phyloP scores from a whole-genome alignment of 2,797 vertebrate genomes.

The Xenopus petersii region DNA sequence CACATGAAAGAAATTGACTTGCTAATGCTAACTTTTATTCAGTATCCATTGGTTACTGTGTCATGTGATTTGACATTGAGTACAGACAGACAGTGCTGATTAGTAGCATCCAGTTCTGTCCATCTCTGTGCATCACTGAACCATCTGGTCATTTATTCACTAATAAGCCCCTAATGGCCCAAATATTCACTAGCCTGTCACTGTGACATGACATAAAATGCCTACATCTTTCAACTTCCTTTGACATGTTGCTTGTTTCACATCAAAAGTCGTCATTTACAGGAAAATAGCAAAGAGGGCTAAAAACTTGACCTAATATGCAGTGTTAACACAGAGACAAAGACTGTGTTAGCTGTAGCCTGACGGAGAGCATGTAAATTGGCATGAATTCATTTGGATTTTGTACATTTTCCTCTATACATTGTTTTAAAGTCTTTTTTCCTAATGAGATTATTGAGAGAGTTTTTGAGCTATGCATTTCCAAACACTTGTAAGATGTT shows the following conservation, averaged over 20 bases:
- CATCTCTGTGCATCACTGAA: constrained; percentile 99
- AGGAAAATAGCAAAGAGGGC: constrained; percentile 98
- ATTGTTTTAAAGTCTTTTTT: constrained; percentile 69
- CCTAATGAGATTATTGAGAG: background rate
- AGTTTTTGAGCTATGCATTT: background rate
- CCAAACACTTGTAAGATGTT: constrained; percentile 5
- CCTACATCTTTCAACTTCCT: constrained; percentile 99
- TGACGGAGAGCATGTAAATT: constrained; percentile 97
- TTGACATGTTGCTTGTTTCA: constrained; percentile 99
- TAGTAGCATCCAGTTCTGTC: constrained; percentile 99
- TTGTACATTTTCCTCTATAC: constrained; percentile 75
- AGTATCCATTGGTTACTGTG: constrained; percentile 99
- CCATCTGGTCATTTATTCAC: constrained; percentile 99
- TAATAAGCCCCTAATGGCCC: constrained; percentile 99
- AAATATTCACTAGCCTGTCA: constrained; percentile 99
- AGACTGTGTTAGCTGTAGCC: constrained; percentile 96
- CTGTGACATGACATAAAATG: constrained; percentile 99
- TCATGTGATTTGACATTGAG: constrained; percentile 99
- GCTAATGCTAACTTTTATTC: constrained; percentile 99
- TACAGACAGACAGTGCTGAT: constrained; percentile 99
- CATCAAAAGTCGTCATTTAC: constrained; percentile 99
- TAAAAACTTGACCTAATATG: constrained; percentile 99
- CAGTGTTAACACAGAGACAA: constrained; percentile 98
- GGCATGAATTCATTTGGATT: constrained; percentile 82
- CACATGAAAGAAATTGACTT: constrained; percentile 99